Evolutionary conservation across 2,888 invertebrate species (phyloP), one percentile per base, ranked within the genome.

Genomic region (Diloba caeruleocephala): DNA sequence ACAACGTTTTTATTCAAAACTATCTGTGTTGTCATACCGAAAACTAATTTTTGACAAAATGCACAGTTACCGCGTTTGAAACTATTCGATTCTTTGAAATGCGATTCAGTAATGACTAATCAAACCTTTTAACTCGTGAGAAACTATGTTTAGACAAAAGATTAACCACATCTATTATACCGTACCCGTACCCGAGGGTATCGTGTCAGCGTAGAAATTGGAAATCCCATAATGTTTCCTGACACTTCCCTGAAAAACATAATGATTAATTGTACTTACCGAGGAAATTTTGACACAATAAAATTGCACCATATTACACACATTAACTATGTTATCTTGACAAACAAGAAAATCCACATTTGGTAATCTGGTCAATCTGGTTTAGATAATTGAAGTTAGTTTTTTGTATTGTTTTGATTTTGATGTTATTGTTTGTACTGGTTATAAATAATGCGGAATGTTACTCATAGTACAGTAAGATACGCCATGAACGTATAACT

Each of bases 201-300:
- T 59, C 19, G 34, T 78, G 76, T 61, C 50, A 62, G 67, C 82
- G 81, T 87, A 85, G 84, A 87, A 89, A 89, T 90, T 89, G 92
- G 92, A 91, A 92, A 91, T 90, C 83, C 92, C 90, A 76, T 81
- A 87, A 88, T 84, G 78, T 88, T 87, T 86, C 82, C 84, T 79
- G 74, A 80, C 76, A 84, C 81, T 88, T 90, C 83, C 85, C 74
- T 79, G 79, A 88, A 89, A 87, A 80, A 61, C 64, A 43, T 66
- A 51, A 77, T 74, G 77, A 74, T 79, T 66, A 72, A 79, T 70
- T 55, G 74, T 73, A 71, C 56, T 66, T 67, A 54, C 59, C 59
- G 56, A 65, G 65, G 67, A 71, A 76, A 68, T 67, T 48, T 62
- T 70, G 66, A 75, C 71, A 85, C 84, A 86, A 87, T 86, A 71